phyloP scores from a whole-genome alignment of 2,888 invertebrate species.

The Protophormia terraenovae region DNA sequence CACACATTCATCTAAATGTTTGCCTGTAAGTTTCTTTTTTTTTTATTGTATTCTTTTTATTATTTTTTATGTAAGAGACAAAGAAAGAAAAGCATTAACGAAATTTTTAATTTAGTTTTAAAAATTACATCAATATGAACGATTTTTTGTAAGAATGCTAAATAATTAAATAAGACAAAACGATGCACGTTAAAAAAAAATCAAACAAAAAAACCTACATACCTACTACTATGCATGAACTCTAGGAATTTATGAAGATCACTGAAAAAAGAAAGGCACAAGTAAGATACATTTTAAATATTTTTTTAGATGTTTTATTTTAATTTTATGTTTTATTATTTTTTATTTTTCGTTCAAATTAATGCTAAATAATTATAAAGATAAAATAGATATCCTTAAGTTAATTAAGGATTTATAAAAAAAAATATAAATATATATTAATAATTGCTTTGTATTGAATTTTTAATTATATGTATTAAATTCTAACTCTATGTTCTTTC shows the following conservation, averaged over 20 bases:
- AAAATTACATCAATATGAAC: constrained; percentile 80
- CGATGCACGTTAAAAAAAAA: constrained; percentile 65
- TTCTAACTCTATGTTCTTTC: background rate
- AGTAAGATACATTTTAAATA: constrained; percentile 63
- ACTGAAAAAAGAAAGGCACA: constrained; percentile 62
- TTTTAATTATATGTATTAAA: background rate
- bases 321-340: background rate
- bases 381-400: background rate
- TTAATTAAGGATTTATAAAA: background rate
- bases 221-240: constrained; percentile 63
- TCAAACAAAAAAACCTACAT: constrained; percentile 27
- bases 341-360: background rate
- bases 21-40: constrained; percentile 27
- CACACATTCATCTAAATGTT: constrained; percentile 53
- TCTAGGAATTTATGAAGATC: constrained; percentile 65
- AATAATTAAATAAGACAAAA: constrained; percentile 43
- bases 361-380: constrained; percentile 4
- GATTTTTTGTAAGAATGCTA: constrained; percentile 78
- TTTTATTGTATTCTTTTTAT: constrained; percentile 41
- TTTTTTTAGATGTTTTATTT: constrained; percentile 48
- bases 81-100: constrained; percentile 59
- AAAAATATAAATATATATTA: background rate
- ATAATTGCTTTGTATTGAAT: background rate
- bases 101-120: constrained; percentile 76
- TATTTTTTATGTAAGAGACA: constrained; percentile 56